Percentiles rank a stretch among this genome's conserved stretches.
Evolutionary conservation across 2,888 invertebrate genomes (phyloP).

Genomic region (Pheosia tremula): DNA sequence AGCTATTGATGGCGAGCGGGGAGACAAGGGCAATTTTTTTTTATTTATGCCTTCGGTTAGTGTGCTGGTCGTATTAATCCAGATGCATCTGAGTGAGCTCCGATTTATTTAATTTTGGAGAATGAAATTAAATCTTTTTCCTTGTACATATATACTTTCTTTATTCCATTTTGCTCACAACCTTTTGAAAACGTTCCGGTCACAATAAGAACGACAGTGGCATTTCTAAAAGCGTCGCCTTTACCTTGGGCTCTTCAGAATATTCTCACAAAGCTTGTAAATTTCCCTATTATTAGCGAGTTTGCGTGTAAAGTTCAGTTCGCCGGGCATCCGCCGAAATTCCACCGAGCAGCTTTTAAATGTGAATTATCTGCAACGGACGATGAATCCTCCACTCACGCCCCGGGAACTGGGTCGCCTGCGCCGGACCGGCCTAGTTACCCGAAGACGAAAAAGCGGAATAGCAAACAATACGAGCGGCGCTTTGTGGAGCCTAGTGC

Average conservation of each 20-base stretch:
- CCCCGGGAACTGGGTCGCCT: conserved; percentile 32
- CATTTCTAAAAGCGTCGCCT: background rate
- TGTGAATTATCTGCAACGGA: background rate
- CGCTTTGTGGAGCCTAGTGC: conserved; percentile 5
- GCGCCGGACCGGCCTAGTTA: conserved; percentile 49
- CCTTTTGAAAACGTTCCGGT: background rate
- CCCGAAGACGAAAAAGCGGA: conserved; percentile 33
- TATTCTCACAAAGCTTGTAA: conserved; percentile 36
- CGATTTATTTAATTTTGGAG: no score
- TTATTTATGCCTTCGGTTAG: no score
- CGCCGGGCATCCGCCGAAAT: conserved; percentile 26
- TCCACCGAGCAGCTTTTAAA: background rate
- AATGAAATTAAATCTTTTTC: no score
- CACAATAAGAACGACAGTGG: no score
- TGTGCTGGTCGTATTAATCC: no score
- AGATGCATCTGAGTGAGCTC: no score
- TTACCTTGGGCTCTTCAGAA: conserved; percentile 7
- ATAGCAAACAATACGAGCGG: conserved; percentile 43
- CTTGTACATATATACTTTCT: background rate
- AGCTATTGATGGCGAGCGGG: conserved; percentile 7
- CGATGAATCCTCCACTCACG: conserved; percentile 17
- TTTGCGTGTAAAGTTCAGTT: conserved; percentile 34
- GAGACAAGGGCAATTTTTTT: background rate
- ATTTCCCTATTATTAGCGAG: conserved; percentile 46
- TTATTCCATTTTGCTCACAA: background rate